Evolutionary conservation across 2,113 vertebrate genomes (phyloP).

Genomic region (Sphaerodactylus townsendi): DNA sequence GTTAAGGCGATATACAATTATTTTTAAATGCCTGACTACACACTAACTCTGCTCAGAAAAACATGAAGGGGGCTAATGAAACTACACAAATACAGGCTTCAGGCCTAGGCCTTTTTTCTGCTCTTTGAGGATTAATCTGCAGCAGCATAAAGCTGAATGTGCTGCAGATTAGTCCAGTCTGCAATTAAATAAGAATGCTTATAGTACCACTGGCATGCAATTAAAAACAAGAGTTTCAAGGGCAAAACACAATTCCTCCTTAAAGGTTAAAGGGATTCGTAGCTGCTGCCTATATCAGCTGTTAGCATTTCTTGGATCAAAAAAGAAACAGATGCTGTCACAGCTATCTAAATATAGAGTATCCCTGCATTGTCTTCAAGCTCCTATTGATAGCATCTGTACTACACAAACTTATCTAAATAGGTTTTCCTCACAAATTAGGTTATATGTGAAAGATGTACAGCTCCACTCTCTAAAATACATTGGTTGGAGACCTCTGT

Average conservation of each 20-base stretch:
- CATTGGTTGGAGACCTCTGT: constrained; percentile 52
- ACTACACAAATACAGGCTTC: background rate
- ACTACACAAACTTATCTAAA: background rate
- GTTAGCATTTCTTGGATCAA: constrained; percentile 2
- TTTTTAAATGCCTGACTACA: background rate
- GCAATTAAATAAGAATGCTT: constrained; percentile 1
- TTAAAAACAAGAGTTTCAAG: constrained; percentile 30
- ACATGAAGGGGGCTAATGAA: background rate
- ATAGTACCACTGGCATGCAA: background rate
- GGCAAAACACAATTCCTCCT: constrained; percentile 38
- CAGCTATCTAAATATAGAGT: constrained; percentile 64
- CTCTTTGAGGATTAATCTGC: constrained; percentile 33
- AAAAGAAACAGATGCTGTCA: constrained; percentile 28
- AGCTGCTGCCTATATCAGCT: constrained; percentile 25
- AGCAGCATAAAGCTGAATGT: constrained; percentile 16
- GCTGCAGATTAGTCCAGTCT: constrained; percentile 24
- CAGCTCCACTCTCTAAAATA: background rate
- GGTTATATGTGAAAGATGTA: constrained; percentile 50
- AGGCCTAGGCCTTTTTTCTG: background rate
- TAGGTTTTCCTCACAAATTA: background rate
- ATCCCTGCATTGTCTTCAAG: constrained; percentile 19
- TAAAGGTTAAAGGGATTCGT: constrained; percentile 21
- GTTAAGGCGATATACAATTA: background rate
- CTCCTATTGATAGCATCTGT: constrained; percentile 29
- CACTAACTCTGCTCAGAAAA: background rate